phyloP scores from a whole-genome alignment of 2,113 vertebrate genomes.

The Miniopterus natalensis region DNA sequence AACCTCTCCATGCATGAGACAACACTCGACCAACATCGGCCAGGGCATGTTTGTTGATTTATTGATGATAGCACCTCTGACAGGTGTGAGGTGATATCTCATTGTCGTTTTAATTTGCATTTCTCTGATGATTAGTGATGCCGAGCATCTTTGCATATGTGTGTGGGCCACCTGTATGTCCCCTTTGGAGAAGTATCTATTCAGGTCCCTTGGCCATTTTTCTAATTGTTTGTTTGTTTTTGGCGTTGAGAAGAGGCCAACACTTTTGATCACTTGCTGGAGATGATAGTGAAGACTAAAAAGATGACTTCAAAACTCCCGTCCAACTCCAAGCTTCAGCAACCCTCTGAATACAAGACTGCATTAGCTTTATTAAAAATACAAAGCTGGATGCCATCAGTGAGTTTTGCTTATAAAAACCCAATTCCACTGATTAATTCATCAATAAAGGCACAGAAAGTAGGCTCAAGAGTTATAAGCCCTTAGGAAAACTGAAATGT shows the following conservation, averaged over 20 bases:
- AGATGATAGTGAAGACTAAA: neutral
- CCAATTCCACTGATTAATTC: neutral
- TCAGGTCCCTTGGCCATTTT: too few relatives aligned
- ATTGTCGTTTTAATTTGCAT: neutral
- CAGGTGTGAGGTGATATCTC: neutral
- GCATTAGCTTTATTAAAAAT: neutral
- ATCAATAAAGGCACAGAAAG: neutral
- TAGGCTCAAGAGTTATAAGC: neutral
- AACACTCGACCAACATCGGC: too few relatives aligned
- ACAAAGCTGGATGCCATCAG: neutral
- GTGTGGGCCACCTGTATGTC: neutral
- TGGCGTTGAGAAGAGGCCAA: neutral
- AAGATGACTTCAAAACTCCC: neutral
- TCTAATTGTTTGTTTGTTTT: too few relatives aligned
- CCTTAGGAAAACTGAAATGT: neutral
- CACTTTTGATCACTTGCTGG: neutral
- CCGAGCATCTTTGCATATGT: neutral
- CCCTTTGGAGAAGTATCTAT: neutral
- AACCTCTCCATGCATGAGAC: too few relatives aligned
- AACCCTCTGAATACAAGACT: neutral
- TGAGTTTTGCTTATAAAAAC: conserved; percentile 1
- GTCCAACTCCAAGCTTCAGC: neutral
- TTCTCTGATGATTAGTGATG: neutral
- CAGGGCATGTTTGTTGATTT: neutral
- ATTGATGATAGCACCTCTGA: neutral